Conservation (phyloP, 64 coral and sea anemone genomes). For the Dendronephthya gigantea region DNA sequence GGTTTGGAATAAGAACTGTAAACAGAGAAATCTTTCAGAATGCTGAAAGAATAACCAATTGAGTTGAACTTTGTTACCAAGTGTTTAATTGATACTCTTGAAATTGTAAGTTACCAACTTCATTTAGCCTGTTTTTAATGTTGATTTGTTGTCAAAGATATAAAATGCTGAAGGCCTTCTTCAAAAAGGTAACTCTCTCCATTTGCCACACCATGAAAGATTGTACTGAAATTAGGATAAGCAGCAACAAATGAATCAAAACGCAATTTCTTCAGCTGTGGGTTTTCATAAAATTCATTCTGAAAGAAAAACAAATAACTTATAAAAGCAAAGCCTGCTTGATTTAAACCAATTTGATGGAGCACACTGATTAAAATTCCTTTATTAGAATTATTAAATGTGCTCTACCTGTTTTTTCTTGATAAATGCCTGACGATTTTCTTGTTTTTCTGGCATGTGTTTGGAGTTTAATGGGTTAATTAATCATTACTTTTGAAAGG, state of each 20-base stretch:
- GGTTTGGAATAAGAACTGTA: no score
- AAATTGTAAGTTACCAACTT: neutral
- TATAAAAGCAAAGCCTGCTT: slow-evolving; percentile 22
- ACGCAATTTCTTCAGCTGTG: slow-evolving; percentile 27
- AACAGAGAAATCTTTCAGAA: no score
- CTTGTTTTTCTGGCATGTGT: neutral
- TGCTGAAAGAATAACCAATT: neutral
- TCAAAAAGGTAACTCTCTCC: neutral
- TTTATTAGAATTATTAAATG: no score
- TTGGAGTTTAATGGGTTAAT: no score
- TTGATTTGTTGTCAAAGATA: neutral
- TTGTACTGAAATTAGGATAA: neutral
- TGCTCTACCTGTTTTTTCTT: no score
- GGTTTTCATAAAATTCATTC: slow-evolving; percentile 1
- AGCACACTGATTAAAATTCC: no score
- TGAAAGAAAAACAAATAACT: slow-evolving; percentile 30
- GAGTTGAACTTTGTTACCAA: neutral
- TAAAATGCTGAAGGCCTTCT: slow-evolving; percentile 11
- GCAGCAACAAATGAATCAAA: slow-evolving; percentile 26
- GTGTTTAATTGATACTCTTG: neutral
- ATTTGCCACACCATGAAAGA: slow-evolving; percentile 17
- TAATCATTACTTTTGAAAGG: no score
- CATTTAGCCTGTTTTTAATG: neutral
- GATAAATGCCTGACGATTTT: neutral
- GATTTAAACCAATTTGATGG: neutral